Evolutionary conservation across 1,140 invertebrate species (phyloP).

Genomic region (Leptinotarsa lineolata): DNA sequence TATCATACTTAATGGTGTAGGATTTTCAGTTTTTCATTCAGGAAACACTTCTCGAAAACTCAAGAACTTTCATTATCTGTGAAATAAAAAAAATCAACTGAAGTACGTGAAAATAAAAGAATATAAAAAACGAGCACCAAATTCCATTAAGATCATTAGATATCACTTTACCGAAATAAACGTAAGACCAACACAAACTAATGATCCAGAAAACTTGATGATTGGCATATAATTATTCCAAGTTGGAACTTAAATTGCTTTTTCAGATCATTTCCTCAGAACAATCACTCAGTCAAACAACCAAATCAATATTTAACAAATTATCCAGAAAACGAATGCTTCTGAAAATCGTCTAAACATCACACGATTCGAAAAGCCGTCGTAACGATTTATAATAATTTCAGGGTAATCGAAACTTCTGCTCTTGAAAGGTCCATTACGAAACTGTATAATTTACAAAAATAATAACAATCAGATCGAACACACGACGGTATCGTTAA

Average conservation of each 20-base stretch:
- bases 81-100: too few relatives aligned
- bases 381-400: constrained; percentile 2
- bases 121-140: too few relatives aligned
- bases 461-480: not conserved
- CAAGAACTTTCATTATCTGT: too few relatives aligned
- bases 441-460: not conserved
- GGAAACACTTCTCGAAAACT: too few relatives aligned
- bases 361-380: not conserved
- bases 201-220: constrained; percentile 17
- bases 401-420: not conserved
- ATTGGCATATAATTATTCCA: constrained; percentile 15
- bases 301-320: not conserved
- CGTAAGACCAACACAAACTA: not conserved
- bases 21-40: too few relatives aligned
- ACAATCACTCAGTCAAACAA: not conserved
- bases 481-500: not conserved
- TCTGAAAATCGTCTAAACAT: not conserved
- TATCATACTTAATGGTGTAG: too few relatives aligned
- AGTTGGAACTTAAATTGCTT: constrained; percentile 7
- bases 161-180: not conserved
- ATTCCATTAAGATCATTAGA: not conserved
- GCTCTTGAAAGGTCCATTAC: not conserved
- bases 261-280: not conserved
- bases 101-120: too few relatives aligned
- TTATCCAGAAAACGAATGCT: not conserved